Evolutionary conservation across 2,888 invertebrate genomes (phyloP), one percentile per base, ranked within the genome.

Genomic region (Tinea pellionella): DNA sequence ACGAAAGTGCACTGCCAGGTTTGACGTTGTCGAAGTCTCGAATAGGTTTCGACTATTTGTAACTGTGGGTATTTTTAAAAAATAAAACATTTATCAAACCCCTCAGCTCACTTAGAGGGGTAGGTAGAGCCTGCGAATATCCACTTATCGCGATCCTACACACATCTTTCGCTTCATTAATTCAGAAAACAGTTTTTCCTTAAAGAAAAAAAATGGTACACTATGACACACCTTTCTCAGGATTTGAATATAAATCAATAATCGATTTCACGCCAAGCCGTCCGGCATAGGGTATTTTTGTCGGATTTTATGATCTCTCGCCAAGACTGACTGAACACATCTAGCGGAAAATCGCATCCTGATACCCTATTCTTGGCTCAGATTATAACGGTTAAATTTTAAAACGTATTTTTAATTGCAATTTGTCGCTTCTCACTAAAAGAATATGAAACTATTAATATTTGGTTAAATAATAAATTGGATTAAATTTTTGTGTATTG

Each of bases 181-280:
- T 37, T 37, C n/a, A 37, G 37, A 37, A 37, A 37, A 12, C 37
- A 37, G 9, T 37, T 37, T n/a, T 37, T 37, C 37, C 37, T 37
- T 37, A 9, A 9, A 37, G 6, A 37, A 37, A 37, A 47, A 47
- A 47, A 47, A 16, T 15, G 47, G 47, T 15, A 47, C 47, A 47
- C 15, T 6, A 37, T 37, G n/a, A 47, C 12, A 47, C 47, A 47
- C 47, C 47, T 47, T 47, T n/a, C 9, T 47, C n/a, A 15, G 47
- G 13, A 16, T 47, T 16, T 47, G 53, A 74, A 71, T 72, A 77
- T 77, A 81, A 83, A 85, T 84, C 82, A 78, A 84, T 81, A 83
- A 80, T 80, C 84, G 83, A 85, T 84, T 86, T 85, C 75, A 79
- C 80, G 83, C 80, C 76, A 75, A 69, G 75, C 13, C 70, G 70